Conservation (phyloP, 2,113 vertebrate genomes). For the Fulmarus glacialis region DNA sequence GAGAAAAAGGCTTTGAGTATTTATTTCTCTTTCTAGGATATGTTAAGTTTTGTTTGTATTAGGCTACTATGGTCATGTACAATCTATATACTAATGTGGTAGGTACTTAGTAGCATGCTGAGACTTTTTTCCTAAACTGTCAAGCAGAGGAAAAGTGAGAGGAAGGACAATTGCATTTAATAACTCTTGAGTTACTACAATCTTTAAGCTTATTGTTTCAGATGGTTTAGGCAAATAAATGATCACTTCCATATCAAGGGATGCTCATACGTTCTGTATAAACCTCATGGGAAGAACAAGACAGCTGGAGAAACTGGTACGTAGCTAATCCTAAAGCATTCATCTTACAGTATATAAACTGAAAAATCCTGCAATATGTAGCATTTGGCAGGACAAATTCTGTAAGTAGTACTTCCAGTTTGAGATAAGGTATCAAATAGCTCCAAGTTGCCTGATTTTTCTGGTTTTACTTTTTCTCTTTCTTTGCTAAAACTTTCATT, state of each 20-base stretch:
- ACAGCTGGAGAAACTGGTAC: constrained; percentile 96
- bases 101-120: not conserved
- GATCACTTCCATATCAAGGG: constrained; percentile 94
- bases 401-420: not conserved
- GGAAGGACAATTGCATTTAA: not conserved
- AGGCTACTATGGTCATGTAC: not conserved
- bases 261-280: constrained; percentile 95
- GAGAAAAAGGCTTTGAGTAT: not conserved
- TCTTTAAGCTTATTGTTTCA: constrained; percentile 72
- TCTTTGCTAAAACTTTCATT: not conserved
- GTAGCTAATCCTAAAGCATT: constrained; percentile 41
- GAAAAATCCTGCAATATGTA: not conserved
- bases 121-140: not conserved
- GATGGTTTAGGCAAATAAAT: constrained; percentile 99
- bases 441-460: not conserved
- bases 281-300: constrained; percentile 97
- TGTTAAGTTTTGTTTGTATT: not conserved
- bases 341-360: not conserved
- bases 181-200: constrained; percentile 6
- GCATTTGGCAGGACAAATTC: not conserved
- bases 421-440: not conserved
- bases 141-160: not conserved
- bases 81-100: not conserved
- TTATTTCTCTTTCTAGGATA: not conserved
- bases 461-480: not conserved